Evolutionary conservation across 2,797 vertebrate species (phyloP), one percentile per base, ranked within the genome.

Genomic region (Balearica regulorum): DNA sequence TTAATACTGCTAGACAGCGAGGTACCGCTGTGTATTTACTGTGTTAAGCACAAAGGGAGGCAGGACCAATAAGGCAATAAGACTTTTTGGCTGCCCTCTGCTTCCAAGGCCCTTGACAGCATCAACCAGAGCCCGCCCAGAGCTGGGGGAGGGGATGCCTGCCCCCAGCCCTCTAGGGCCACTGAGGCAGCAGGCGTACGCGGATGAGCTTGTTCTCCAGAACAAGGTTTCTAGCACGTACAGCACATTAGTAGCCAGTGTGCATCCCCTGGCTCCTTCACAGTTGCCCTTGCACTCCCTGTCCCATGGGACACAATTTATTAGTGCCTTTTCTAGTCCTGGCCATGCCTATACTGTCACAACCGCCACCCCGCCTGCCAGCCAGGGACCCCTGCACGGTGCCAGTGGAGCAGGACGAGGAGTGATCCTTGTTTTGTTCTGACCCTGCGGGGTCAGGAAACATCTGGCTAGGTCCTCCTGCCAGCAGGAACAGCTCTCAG

Each of bases 21-120:
- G 55, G 76, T 29, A 16, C 22, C 0, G 1, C 26, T 16, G 37
- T 6, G 19, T 24, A 4, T 69, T 43, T 41, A 3, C 51, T 9
- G 60, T 11, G 20, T 46, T 54, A 73, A 79, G 46, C 25, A 25
- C 62, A 1, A n/a, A n/a, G 20, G 61, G 17, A 69, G 66, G 88
- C 62, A 87, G 77, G 64, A 43, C 25, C 65, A 46, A 12, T 46
- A 10, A 15, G 39, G 57, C 65, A 70, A 0, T 6, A 1, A 17
- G 37, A 12, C n/a, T 49, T 0, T 12, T 15, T 13, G 37, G n/a
- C 62, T 69, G 62, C 25, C 12, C 21, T 81, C 57, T 78, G 65
- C 58, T 37, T 39, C 76, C 53, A 35, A 46, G 58, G 66, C 33
- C 24, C 8, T 13, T 14, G 55, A 39, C 19, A 70, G 65, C 39